Evolutionary conservation across 2,888 invertebrate species (phyloP).

Genomic region (Acleris holmiana): DNA sequence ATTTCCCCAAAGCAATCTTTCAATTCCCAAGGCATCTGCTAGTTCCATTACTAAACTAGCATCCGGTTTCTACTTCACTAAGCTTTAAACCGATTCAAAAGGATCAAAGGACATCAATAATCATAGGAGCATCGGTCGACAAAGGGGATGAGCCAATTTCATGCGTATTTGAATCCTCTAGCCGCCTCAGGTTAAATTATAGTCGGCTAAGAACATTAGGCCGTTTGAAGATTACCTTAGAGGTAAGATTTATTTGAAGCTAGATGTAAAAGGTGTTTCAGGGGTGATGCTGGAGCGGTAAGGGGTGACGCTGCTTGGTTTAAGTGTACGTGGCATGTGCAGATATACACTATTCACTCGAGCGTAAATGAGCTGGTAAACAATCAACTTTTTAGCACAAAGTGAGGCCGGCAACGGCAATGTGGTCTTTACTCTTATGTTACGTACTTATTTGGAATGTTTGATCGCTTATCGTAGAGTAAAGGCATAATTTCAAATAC

Average conservation of each 20-base stretch:
- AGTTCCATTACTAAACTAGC: conserved; percentile 1
- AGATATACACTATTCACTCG: not conserved
- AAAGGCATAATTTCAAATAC: too few relatives aligned
- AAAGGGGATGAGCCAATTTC: conserved; percentile 44
- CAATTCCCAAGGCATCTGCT: not conserved
- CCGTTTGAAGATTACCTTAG: conserved; percentile 49
- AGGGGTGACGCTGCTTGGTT: conserved; percentile 9
- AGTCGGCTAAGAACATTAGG: conserved; percentile 44
- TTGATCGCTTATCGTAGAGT: too few relatives aligned
- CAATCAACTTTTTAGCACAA: too few relatives aligned
- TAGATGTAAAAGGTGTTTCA: conserved; percentile 36
- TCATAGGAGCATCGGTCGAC: conserved; percentile 36
- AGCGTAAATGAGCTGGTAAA: too few relatives aligned
- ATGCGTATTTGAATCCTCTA: conserved; percentile 27
- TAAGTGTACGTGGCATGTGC: not conserved
- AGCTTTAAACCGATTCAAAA: conserved; percentile 16
- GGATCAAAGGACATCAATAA: conserved; percentile 32
- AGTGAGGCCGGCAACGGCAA: too few relatives aligned
- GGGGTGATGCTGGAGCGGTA: conserved; percentile 37
- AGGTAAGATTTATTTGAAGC: conserved; percentile 55
- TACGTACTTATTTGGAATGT: too few relatives aligned
- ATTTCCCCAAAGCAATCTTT: not conserved
- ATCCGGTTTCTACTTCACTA: conserved; percentile 14
- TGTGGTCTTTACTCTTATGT: too few relatives aligned
- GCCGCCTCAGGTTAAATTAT: conserved; percentile 43